Conservation (phyloP, 2,113 vertebrate genomes). For the Otus sunia region DNA sequence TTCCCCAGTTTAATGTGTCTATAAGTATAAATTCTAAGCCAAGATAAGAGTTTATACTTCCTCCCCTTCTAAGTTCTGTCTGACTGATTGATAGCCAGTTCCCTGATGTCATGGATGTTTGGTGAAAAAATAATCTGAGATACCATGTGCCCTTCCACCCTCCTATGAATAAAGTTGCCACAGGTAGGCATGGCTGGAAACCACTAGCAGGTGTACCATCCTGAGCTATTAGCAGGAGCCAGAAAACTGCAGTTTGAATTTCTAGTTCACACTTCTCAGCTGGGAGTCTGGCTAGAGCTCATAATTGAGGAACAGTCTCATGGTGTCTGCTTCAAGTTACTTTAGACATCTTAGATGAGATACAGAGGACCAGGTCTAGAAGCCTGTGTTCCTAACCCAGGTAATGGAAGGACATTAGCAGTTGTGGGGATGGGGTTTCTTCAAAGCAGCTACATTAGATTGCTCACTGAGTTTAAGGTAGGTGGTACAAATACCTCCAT, state of each 20-base stretch:
- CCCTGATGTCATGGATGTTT: constrained; percentile 21
- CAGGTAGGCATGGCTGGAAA: not conserved
- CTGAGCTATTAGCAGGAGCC: not conserved
- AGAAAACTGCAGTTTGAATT: not conserved
- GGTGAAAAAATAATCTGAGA: not conserved
- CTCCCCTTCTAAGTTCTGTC: constrained; percentile 38
- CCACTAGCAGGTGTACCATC: not conserved
- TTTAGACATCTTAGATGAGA: not conserved
- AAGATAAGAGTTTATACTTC: constrained; percentile 40
- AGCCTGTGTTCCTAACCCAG: not conserved
- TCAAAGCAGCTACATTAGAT: not conserved
- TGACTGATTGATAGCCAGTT: not conserved
- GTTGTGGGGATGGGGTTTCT: not conserved
- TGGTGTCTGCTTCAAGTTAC: not conserved
- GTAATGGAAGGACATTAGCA: not conserved
- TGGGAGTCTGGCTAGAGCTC: not conserved
- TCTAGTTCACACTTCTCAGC: not conserved
- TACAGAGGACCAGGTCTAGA: not conserved
- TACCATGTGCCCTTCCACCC: not conserved
- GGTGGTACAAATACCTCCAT: not conserved
- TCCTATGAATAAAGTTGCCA: not conserved
- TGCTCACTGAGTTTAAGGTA: not conserved
- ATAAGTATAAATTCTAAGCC: constrained; percentile 45
- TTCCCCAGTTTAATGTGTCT: constrained; percentile 8
- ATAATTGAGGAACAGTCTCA: not conserved